Base-by-base conservation (phyloP, 2,888 invertebrate genomes). In the Norana najaformis region DNA sequence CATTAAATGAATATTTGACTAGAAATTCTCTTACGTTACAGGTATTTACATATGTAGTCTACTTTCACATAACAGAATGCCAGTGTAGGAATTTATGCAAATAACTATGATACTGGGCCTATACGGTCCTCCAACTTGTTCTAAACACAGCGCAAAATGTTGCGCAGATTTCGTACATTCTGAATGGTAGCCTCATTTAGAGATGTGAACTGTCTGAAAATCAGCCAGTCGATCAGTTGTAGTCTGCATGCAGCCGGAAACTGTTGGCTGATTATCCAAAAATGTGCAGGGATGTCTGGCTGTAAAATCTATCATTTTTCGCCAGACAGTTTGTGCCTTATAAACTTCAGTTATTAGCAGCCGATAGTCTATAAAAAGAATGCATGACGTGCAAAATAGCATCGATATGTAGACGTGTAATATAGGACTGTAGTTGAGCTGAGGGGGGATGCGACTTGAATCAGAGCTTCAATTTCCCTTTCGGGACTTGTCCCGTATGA, bases 391-490 rank as follows among this genome's bases (percentile, higher is more conserved):
- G 14, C 41, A 41, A 16, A 13, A 41, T 13, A 41, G 18, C n/a
- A 41, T 41, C 41, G 69, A 69, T 69, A 69, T 11, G 30, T n/a
- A n/a, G n/a, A n/a, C n/a, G 30, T 69, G n/a, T 47, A 16, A 20
- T 69, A 69, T 69, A n/a, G 30, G 69, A n/a, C 69, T 69, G 69
- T 69, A 69, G n/a, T 1, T 69, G n/a, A 69, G 69, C 69, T n/a
- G n/a, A n/a, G n/a, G 69, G 69, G 69, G n/a, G 3, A 30, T 69
- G 69, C 69, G n/a, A 69, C 30, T 69, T 6, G 69, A 69, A 69
- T 69, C 69, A 30, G 69, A 69, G 69, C 69, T 69, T 69, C 69
- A 69, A 69, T n/a, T 69, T 69, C n/a, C n/a, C 69, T n/a, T n/a
- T n/a, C 30, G 30, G 8, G n/a, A 69, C n/a, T 69, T 13, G n/a